Evolutionary conservation across 2,888 invertebrate species (phyloP), one percentile per base, ranked within the genome.

Genomic region (Kuschelorhynchus macadamiae): DNA sequence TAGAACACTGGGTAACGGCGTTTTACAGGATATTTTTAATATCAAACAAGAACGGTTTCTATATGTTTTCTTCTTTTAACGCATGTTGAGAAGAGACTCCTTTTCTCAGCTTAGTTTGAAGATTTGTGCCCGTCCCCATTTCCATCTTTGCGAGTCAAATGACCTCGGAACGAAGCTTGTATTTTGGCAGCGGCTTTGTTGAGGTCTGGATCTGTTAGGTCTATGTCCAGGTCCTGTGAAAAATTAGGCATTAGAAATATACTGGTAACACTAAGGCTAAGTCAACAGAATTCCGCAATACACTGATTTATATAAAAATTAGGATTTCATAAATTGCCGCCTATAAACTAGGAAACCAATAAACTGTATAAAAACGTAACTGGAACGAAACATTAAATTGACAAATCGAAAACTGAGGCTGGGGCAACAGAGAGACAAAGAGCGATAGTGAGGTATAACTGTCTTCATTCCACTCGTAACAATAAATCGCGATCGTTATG

Each of bases 151-250:
- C 94, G 94, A 61, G 90, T 92, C 86, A 93, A 92, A 85, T 95
- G 94, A 69, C 94, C 94, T 73, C 95, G 90, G 90, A 96, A 95
- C 50, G 95, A 94, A 60, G 95, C 95, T 82, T 96, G 95, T 73
- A 96, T 96, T 86, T 95, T 95, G 69, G 94, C 93, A 21, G 96
- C 96, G 0, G 95, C 95, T 82, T 94, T 93, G 85, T 94, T 91
- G 78, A 95, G 85, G 76, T 95, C 93, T 14, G 95, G 95, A 85
- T 96, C 95, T 71, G 90, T 87, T 73, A 94, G 87, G 84, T 95
- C 95, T 74, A 95, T 93, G 81, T 93, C 93, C 82, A 94, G 87
- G 80, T 95, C 93, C 80, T 95, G 16, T 39, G 60, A 64, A n/a
- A 39, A 53, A 52, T 41, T 47, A 32, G 14, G 5, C 8, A 14